Conservation (phyloP, 2,113 vertebrate species). For the Phalacrocorax brasilianus region DNA sequence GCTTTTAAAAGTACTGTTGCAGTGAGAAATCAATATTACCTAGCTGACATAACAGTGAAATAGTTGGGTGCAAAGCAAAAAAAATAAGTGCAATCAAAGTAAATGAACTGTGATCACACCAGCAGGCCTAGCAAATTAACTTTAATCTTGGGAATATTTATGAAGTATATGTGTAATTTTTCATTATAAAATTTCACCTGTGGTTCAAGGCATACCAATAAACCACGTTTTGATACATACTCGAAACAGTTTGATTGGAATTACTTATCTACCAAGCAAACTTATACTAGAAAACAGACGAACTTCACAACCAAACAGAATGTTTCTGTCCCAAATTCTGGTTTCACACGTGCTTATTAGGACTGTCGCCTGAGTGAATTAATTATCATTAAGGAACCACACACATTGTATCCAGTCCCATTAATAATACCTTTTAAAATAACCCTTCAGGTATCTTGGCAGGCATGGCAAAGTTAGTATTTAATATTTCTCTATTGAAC, state of each 20-base stretch:
- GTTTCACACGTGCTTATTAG: slow-evolving; percentile 7
- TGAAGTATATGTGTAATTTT: slow-evolving; percentile 1
- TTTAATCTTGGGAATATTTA: slow-evolving; percentile 35
- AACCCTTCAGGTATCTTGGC: slow-evolving; percentile 50
- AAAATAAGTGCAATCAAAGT: neutral
- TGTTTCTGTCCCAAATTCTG: slow-evolving; percentile 26
- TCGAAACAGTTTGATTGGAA: neutral
- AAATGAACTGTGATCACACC: slow-evolving; percentile 38
- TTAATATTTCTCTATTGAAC: slow-evolving; percentile 36
- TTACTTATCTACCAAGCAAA: neutral
- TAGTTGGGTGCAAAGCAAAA: neutral
- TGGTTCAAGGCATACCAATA: neutral
- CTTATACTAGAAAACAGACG: neutral
- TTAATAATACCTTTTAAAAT: slow-evolving; percentile 40
- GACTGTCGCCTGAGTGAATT: neutral
- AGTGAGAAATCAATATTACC: neutral
- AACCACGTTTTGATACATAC: neutral
- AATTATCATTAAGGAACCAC: slow-evolving; percentile 11
- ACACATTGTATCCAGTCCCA: slow-evolving; percentile 14
- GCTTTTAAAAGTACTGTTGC: neutral
- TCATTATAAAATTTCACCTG: neutral
- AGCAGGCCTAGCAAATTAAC: neutral
- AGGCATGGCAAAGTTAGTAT: slow-evolving; percentile 37
- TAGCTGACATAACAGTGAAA: slow-evolving; percentile 5
- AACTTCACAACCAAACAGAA: neutral